Percentiles rank a stretch among this genome's conserved stretches.
phyloP scores from a whole-genome alignment of 2,113 vertebrate genomes.

The Camelus dromedarius region DNA sequence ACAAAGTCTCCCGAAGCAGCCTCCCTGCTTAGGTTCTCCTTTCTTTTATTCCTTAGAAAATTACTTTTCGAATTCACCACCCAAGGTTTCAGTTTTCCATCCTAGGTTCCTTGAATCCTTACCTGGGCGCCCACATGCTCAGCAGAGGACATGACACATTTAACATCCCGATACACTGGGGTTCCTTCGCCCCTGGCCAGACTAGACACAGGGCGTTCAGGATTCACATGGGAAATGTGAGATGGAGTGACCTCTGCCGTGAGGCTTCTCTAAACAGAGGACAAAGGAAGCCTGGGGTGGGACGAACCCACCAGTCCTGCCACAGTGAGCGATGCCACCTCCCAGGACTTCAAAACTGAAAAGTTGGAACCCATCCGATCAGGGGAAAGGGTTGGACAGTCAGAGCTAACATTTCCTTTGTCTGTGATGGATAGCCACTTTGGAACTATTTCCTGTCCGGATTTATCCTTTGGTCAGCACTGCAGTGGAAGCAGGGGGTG shows the following conservation, averaged over 20 bases:
- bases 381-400: neutral
- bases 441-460: conserved; percentile 65
- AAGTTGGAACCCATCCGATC: neutral
- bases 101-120: neutral
- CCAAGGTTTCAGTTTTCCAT: neutral
- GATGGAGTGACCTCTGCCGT: neutral
- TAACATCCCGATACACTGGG: accelerated
- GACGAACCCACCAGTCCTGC: neutral
- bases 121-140: neutral
- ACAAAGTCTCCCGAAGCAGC: accelerated
- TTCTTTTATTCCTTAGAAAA: neutral
- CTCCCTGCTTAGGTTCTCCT: neutral
- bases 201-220: neutral
- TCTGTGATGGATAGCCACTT: conserved; percentile 58
- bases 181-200: neutral
- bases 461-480: conserved; percentile 76
- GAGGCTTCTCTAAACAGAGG: neutral
- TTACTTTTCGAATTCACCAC: neutral
- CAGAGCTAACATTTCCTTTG: conserved; percentile 73
- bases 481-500: conserved; percentile 51
- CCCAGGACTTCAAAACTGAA: neutral
- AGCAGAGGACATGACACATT: accelerated
- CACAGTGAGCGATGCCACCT: neutral
- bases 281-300: neutral
- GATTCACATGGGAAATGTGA: neutral